These are phyloP conservation scores for Ibycter americanus DNA, from an alignment of 2,797 vertebrate genomes.

Conservation along the genomic window DNA sequence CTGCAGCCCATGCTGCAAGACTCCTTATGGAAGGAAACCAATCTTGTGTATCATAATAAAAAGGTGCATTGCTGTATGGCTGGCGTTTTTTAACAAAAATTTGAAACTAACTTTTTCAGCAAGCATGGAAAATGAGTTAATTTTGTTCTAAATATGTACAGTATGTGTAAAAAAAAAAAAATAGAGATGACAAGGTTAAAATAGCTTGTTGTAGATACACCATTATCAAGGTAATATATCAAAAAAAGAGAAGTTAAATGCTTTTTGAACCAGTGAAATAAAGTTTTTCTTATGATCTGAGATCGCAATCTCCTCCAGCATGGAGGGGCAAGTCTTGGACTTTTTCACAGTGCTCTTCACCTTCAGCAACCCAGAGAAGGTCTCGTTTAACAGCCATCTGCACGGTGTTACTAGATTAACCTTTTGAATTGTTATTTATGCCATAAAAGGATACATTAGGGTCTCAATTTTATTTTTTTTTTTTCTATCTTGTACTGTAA, in stretches of 20 bases:
- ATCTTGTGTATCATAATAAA: fast-evolving
- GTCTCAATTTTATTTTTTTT: not conserved
- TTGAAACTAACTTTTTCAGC: not conserved
- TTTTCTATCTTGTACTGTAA: not conserved
- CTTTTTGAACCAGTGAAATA: not conserved
- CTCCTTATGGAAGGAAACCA: not conserved
- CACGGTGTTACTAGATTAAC: not conserved
- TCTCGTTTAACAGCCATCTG: not conserved
- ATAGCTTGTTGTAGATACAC: not conserved
- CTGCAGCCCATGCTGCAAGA: not conserved
- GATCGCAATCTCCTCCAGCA: not conserved
- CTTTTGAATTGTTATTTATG: not conserved
- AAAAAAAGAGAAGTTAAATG: not conserved
- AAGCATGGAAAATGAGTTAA: not conserved
- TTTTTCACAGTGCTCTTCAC: not conserved
- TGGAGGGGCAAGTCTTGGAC: not conserved
- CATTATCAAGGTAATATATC: not conserved
- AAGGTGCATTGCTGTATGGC: not conserved
- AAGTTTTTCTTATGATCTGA: not conserved
- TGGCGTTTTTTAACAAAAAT: not conserved
- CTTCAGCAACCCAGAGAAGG: not conserved
- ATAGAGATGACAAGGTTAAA: not conserved
- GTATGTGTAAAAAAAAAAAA: not conserved
- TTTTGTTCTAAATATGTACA: not conserved
- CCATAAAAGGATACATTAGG: not conserved